Conservation (phyloP, 1,140 invertebrate species). For the Bombus fervidus region DNA sequence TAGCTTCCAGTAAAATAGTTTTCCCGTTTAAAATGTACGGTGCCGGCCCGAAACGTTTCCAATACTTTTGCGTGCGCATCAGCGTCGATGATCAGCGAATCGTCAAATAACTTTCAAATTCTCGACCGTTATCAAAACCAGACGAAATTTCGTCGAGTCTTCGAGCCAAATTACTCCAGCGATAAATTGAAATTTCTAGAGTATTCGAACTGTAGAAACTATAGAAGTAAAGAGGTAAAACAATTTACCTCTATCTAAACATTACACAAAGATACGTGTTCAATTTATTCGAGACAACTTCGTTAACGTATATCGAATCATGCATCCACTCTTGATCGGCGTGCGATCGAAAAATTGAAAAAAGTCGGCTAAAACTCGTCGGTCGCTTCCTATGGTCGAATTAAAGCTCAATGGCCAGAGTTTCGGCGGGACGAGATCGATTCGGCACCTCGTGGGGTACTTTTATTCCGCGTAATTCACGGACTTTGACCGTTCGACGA, state of each 20-base stretch:
- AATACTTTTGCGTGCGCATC: too few species aligned
- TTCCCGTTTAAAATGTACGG: not conserved
- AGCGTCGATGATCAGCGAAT: not conserved
- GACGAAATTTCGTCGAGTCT: not conserved
- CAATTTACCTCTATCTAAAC: not conserved
- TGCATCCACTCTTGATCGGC: not conserved
- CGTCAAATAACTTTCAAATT: too few species aligned
- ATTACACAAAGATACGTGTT: not conserved
- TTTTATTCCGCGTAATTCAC: constrained; percentile 29
- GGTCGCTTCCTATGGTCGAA: not conserved
- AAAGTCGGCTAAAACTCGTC: not conserved
- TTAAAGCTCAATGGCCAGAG: not conserved
- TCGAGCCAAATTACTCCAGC: not conserved
- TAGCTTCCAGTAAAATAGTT: not conserved
- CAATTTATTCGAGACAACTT: not conserved
- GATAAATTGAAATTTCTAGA: not conserved
- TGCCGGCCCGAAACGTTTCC: not conserved
- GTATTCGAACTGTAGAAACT: not conserved
- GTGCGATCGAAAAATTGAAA: not conserved
- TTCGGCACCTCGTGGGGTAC: not conserved
- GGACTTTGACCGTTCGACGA: not conserved
- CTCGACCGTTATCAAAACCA: not conserved
- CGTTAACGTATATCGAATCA: not conserved
- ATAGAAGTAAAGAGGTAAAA: not conserved
- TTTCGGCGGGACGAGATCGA: not conserved